Evolutionary conservation across 2,113 vertebrate genomes (phyloP), one percentile per base, ranked within the genome.

Genomic region (Oreochromis tanganicae): DNA sequence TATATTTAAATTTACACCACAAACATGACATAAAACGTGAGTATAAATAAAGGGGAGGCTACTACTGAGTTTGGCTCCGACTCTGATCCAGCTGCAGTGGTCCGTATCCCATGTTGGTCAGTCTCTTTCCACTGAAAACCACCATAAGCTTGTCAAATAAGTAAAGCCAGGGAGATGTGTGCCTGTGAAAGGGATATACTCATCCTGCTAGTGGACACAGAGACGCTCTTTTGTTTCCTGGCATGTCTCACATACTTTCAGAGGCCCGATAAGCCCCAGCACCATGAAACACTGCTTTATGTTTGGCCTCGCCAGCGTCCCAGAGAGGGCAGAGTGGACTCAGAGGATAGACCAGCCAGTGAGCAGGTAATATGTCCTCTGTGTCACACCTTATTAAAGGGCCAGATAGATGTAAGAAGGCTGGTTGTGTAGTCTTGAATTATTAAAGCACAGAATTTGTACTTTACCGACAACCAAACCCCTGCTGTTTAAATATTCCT

Each of bases 201-300:
- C 96, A 96, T 97, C 96, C 96, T 91, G 94, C 95, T 96, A 93
- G 4, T 87, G 89, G 95, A 94, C 95, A 92, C 96, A 98, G 97
- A 98, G 97, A 97, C 96, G 96, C 96, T 94, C 95, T 97, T 97
- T 98, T 98, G 98, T 98, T 97, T 97, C 89, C 96, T 91, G 95
- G 96, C 97, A 97, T 97, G 98, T 97, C 97, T 98, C 97, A 97
- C 97, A 98, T 98, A 98, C 97, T 98, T 98, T 97, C 96, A 95
- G 97, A 96, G 96, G 95, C 96, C 97, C 96, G 97, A 98, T 98
- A 98, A 98, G 97, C 96, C 95, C 87, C 92, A 94, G 92, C 91
- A 88, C 96, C 95, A 98, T 98, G 97, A 98, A 98, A 97, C 96
- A 94, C 96, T 91, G 97, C 97, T 97, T 98, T 98, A 98, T 98